phyloP scores from a whole-genome alignment of 2,113 vertebrate species.

The Platanista minor region DNA sequence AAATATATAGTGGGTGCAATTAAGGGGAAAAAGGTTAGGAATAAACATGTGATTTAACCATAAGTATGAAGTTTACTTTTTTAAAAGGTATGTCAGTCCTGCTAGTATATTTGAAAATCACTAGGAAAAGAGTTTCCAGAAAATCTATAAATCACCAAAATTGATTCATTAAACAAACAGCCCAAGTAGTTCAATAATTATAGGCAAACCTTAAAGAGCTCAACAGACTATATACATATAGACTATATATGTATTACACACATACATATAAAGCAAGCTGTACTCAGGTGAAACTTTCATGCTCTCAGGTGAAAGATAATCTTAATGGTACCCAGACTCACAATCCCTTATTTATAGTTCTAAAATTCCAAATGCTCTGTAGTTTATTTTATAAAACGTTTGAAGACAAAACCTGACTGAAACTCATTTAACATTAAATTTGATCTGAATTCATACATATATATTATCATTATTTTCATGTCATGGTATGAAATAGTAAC shows the following conservation, averaged over 20 bases:
- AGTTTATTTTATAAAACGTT: not conserved
- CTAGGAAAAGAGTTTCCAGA: not conserved
- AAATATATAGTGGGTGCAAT: not conserved
- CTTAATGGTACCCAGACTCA: not conserved
- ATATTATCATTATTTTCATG: not conserved
- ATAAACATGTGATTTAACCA: not conserved
- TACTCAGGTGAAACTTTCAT: not conserved
- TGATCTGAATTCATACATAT: not conserved
- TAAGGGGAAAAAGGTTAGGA: not conserved
- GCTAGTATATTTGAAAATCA: not conserved
- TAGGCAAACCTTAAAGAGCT: not conserved
- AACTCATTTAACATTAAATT: slow-evolving; percentile 7
- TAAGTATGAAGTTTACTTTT: not conserved
- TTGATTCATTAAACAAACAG: not conserved
- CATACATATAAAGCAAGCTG: not conserved
- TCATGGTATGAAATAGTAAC: not conserved
- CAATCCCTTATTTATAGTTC: not conserved
- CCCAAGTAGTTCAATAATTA: not conserved
- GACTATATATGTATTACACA: not conserved
- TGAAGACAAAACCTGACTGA: slow-evolving; percentile 15
- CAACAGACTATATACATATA: not conserved
- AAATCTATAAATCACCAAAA: not conserved
- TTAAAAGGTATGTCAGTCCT: not conserved
- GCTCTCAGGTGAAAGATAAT: not conserved
- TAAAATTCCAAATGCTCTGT: not conserved